These are phyloP conservation scores for Adelognathus sp. DNA, from an alignment of 2,888 invertebrate species.

Conservation along the genomic window DNA sequence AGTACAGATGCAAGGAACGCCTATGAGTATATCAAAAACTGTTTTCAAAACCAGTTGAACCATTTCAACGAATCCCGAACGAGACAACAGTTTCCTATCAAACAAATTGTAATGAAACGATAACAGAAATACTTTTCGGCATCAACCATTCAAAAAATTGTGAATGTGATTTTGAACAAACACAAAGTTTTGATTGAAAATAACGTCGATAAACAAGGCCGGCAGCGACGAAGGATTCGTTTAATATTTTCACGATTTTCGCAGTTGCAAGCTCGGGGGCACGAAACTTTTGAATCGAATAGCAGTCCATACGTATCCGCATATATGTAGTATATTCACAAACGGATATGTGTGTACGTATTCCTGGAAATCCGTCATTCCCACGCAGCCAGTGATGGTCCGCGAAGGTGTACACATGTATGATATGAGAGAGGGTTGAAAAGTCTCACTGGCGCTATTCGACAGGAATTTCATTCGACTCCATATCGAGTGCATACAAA, in stretches of 20 bases:
- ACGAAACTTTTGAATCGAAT: neutral
- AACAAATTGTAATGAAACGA: too few relatives aligned
- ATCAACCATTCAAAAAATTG: neutral
- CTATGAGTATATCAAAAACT: too few relatives aligned
- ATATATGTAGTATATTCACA: neutral
- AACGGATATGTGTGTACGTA: neutral
- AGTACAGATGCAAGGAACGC: neutral
- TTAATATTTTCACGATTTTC: neutral
- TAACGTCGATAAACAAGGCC: neutral
- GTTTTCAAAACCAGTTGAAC: too few relatives aligned
- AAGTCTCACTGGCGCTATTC: slow-evolving; percentile 40
- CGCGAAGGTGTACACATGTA: neutral
- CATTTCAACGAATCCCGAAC: too few relatives aligned
- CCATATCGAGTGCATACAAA: slow-evolving; percentile 28
- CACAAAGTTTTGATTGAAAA: neutral
- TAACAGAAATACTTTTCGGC: too few relatives aligned
- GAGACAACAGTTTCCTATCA: too few relatives aligned
- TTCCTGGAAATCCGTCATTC: slow-evolving; percentile 45
- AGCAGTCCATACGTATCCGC: neutral
- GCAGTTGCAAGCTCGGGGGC: neutral
- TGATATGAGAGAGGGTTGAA: slow-evolving; percentile 23
- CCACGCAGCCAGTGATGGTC: slow-evolving; percentile 21
- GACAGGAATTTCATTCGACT: slow-evolving; percentile 51
- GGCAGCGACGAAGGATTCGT: neutral
- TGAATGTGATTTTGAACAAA: neutral